Evolutionary conservation across 1,140 invertebrate species (phyloP).

Genomic region (Gryon sp.): DNA sequence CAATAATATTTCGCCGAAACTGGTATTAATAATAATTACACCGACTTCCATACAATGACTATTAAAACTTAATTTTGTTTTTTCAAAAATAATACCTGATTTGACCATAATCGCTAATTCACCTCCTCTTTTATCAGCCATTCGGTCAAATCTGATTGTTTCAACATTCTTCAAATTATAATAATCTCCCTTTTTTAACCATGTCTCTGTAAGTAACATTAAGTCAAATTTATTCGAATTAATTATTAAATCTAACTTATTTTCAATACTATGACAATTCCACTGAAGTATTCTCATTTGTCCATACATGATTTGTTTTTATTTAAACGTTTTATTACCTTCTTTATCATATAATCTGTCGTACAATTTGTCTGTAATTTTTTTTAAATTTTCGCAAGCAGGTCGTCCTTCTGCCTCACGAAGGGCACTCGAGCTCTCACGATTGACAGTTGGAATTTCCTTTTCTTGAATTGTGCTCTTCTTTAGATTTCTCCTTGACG

Average conservation of each 20-base stretch:
- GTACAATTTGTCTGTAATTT: too few relatives aligned
- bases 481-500: too few relatives aligned
- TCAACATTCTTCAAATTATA: slow-evolving; percentile 32
- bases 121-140: slow-evolving; percentile 9
- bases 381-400: too few relatives aligned
- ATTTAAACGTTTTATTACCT: too few relatives aligned
- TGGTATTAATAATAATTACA: not conserved
- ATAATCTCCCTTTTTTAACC: slow-evolving; percentile 13
- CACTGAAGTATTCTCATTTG: not conserved
- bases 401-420: too few relatives aligned
- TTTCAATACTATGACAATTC: slow-evolving; percentile 12
- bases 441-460: too few relatives aligned
- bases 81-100: slow-evolving; percentile 12
- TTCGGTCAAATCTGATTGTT: slow-evolving; percentile 30
- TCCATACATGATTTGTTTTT: not conserved
- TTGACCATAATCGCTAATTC: slow-evolving; percentile 31
- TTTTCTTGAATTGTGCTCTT: too few relatives aligned
- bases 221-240: slow-evolving; percentile 31
- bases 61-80: not conserved
- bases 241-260: slow-evolving; percentile 27
- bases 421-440: too few relatives aligned
- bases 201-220: slow-evolving; percentile 40
- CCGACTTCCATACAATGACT: not conserved
- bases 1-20: not conserved
- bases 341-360: too few relatives aligned